A percentile compares a stretch with the other conserved stretches of the same genome.
Conservation (phyloP, 2,797 vertebrate genomes). For the Neosilurus hyrtlii region DNA sequence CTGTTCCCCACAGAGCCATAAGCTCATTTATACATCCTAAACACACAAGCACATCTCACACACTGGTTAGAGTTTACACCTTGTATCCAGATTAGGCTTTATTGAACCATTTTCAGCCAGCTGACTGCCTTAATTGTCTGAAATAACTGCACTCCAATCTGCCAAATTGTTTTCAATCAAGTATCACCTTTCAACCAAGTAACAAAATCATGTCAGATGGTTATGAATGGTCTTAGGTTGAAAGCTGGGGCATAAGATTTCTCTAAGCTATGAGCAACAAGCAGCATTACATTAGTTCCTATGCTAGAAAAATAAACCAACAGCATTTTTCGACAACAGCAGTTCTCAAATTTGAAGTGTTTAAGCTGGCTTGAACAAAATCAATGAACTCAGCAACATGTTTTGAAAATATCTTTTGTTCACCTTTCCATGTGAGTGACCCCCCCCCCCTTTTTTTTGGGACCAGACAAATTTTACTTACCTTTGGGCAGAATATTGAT, state of each 20-base stretch:
- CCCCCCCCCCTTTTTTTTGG: neutral
- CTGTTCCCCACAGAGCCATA: neutral
- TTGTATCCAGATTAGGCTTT: neutral
- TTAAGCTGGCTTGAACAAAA: neutral
- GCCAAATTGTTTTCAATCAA: neutral
- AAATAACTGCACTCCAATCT: too few relatives aligned
- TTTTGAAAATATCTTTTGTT: neutral
- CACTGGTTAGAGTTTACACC: neutral
- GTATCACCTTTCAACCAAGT: neutral
- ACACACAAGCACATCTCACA: neutral
- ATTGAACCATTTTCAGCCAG: neutral
- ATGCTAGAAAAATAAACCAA: neutral
- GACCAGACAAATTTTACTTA: too few relatives aligned
- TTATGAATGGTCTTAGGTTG: neutral
- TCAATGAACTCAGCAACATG: neutral
- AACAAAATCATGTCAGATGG: neutral
- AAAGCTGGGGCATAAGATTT: neutral
- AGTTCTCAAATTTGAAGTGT: neutral
- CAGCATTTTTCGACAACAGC: neutral
- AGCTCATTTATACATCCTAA: constrained; percentile 16
- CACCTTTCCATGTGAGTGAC: neutral
- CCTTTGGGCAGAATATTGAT: neutral
- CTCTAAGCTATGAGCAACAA: neutral
- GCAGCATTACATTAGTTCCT: neutral
- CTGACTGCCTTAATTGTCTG: neutral